A percentile compares a stretch with the other conserved stretches of the same genome.
Conservation (phyloP, 2,888 invertebrate species). For the Timema cristinae region DNA sequence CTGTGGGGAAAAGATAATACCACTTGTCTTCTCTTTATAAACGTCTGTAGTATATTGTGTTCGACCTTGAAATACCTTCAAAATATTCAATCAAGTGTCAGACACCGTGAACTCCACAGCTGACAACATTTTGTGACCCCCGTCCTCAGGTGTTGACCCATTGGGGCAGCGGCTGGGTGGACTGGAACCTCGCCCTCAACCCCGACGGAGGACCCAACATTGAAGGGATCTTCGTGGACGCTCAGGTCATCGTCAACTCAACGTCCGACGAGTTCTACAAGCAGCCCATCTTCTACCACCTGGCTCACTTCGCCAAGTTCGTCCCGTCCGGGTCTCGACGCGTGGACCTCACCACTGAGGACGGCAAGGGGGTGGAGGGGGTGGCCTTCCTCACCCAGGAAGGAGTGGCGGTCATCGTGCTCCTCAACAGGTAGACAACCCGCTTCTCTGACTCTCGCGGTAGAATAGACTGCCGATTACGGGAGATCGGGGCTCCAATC, state of each 20-base stretch:
- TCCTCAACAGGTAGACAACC: slow-evolving; percentile 1
- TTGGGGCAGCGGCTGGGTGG: slow-evolving; percentile 4
- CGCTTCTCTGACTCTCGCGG: background rate
- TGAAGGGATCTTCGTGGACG: background rate
- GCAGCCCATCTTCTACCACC: slow-evolving; percentile 9
- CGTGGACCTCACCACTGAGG: background rate
- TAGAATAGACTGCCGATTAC: no score
- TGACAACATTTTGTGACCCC: no score
- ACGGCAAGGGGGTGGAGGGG: background rate
- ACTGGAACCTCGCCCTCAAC: slow-evolving; percentile 13
- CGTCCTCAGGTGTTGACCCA: background rate
- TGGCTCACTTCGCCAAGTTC: background rate
- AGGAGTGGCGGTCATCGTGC: background rate
- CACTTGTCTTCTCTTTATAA: no score
- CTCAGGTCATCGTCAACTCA: slow-evolving; percentile 11
- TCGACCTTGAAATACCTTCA: no score
- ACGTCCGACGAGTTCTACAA: slow-evolving; percentile 13
- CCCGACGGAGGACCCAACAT: background rate
- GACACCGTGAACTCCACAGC: no score
- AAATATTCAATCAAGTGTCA: no score
- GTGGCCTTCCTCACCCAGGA: slow-evolving; percentile 5
- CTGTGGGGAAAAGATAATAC: no score
- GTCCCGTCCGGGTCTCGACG: background rate
- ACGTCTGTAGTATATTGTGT: no score
- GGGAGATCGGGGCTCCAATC: no score